Conservation (phyloP, 2,797 vertebrate genomes). For the Phylloscopus collybita region DNA sequence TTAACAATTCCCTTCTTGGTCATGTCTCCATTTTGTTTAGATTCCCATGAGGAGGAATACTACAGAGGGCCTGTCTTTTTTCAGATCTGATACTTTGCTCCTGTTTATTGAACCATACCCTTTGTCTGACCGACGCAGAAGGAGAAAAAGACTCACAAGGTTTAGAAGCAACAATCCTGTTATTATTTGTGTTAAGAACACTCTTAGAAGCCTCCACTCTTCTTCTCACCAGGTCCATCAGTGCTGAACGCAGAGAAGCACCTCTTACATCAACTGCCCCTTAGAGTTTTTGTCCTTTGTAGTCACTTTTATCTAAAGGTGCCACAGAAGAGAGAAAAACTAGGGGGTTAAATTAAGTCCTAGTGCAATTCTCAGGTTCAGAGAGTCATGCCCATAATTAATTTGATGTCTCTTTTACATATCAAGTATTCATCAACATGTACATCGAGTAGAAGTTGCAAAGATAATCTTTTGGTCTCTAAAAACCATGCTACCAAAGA, state of each 20-base stretch:
- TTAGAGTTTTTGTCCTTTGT: background rate
- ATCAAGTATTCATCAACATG: background rate
- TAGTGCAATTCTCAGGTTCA: background rate
- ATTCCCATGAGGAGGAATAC: background rate
- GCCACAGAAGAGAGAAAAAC: rapidly evolving
- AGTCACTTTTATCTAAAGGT: background rate
- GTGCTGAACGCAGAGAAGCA: background rate
- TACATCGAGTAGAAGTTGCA: background rate
- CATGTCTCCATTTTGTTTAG: background rate
- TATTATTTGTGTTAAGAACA: background rate
- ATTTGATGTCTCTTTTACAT: background rate
- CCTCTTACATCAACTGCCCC: background rate
- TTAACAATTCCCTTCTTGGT: background rate
- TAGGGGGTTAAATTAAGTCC: background rate
- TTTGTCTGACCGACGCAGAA: background rate
- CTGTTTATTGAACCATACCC: background rate
- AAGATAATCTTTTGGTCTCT: background rate
- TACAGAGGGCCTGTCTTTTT: background rate
- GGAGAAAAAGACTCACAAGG: background rate
- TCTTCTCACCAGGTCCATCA: background rate
- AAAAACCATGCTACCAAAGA: background rate
- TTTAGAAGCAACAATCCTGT: background rate
- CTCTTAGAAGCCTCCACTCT: background rate
- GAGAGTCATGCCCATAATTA: background rate
- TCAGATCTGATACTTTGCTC: background rate